Conservation (phyloP, 64 coral and sea anemone genomes). For the Porites australiensis region DNA sequence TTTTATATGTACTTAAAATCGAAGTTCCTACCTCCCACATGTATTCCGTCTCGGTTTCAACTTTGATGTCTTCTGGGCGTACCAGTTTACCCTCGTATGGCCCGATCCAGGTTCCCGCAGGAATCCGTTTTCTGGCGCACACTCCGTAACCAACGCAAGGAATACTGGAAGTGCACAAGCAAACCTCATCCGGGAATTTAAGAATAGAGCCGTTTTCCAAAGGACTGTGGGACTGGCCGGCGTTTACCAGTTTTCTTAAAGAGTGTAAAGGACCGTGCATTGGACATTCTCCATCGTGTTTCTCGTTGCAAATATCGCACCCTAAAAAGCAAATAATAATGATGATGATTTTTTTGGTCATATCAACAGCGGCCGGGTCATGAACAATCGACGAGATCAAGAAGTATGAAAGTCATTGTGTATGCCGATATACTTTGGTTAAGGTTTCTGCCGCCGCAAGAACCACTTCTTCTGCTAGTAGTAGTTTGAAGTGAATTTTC, state of each 20-base stretch:
- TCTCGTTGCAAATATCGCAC: constrained; percentile 98
- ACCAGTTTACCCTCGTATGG: constrained; percentile 98
- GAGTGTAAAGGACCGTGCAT: constrained; percentile 99
- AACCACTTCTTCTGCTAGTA: too few relatives aligned
- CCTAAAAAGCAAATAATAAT: constrained; percentile 36
- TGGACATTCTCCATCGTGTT: constrained; percentile 96
- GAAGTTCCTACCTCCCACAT: constrained; percentile 94
- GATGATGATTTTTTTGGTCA: not conserved
- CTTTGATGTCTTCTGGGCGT: constrained; percentile 92
- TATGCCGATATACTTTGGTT: too few relatives aligned
- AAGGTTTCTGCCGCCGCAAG: too few relatives aligned
- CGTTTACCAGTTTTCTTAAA: constrained; percentile 89
- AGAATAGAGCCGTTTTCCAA: constrained; percentile 93
- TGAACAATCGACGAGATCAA: too few relatives aligned
- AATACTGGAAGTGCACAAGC: constrained; percentile 98
- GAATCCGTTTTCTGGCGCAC: constrained; percentile 89
- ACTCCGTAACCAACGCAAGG: constrained; percentile 94
- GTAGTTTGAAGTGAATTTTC: too few relatives aligned
- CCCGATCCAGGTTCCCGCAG: constrained; percentile 96
- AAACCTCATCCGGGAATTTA: constrained; percentile 99
- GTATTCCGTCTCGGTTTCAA: constrained; percentile 93
- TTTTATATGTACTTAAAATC: too few relatives aligned
- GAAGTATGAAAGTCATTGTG: too few relatives aligned
- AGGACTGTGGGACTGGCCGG: constrained; percentile 83
- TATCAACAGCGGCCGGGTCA: too few relatives aligned